phyloP scores from a whole-genome alignment of 92 coral and sea anemone genomes.

The Paramuricea clavata region DNA sequence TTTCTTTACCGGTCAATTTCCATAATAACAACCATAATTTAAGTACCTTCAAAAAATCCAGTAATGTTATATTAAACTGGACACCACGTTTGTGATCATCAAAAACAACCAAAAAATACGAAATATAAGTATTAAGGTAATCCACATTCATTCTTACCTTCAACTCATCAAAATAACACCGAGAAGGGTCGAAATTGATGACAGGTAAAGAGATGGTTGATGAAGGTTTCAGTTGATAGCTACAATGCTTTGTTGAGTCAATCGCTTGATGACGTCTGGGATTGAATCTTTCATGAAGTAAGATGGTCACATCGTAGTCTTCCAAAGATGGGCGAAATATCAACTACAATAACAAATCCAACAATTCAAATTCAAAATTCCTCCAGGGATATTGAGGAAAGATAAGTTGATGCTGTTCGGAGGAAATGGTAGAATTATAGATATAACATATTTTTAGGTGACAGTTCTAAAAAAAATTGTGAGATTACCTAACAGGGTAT shows the following conservation, averaged over 20 bases:
- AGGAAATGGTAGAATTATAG: not conserved
- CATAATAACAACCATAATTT: too few relatives aligned
- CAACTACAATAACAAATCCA: constrained; percentile 65
- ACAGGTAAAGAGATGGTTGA: constrained; percentile 77
- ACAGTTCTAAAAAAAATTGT: too few relatives aligned
- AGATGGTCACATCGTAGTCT: constrained; percentile 91
- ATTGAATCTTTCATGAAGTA: constrained; percentile 72
- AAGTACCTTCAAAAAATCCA: too few relatives aligned
- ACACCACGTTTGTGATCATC: too few relatives aligned
- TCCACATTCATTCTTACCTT: constrained; percentile 58
- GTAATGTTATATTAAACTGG: too few relatives aligned
- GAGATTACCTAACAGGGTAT: too few relatives aligned
- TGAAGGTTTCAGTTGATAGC: constrained; percentile 22
- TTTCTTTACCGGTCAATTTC: not conserved
- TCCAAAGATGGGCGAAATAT: constrained; percentile 93
- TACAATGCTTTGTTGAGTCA: constrained; percentile 61
- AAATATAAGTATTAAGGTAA: too few relatives aligned
- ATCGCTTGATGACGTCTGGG: constrained; percentile 80
- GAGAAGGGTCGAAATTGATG: constrained; percentile 87
- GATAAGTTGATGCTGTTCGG: not conserved
- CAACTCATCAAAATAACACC: constrained; percentile 76
- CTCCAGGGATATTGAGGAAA: too few relatives aligned
- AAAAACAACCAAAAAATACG: too few relatives aligned
- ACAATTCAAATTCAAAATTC: not conserved
- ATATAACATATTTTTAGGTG: too few relatives aligned